Base-by-base conservation (phyloP, 2,797 vertebrate species). In the Tauraco hartlaubi region DNA sequence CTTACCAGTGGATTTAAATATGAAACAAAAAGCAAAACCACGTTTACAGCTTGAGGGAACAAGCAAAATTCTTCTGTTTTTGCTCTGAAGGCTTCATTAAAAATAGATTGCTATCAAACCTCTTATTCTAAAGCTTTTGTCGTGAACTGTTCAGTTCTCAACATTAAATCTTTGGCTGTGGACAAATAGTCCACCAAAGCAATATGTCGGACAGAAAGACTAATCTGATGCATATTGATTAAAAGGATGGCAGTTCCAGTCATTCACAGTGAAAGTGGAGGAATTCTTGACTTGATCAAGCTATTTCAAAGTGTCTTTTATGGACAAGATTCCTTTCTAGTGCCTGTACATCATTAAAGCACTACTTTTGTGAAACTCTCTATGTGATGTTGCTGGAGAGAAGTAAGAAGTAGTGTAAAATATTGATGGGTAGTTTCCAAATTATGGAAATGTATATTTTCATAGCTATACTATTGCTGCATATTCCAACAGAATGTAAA, bases 361-460 rank as follows among this genome's bases (percentile, higher is more conserved):
- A 28, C 37, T 85, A 11, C 44, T 80, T 43, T 3, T 73, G 39
- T 82, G 62, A 80, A 90, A 72, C 16, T 46, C 12, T 62, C 9
- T n/a, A 9, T 59, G n/a, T 25, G 23, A 9, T 46, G 18, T 71
- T 93, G 43, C 41, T 75, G n/a, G 41, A 73, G 35, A 85, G 26
- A 83, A 56, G 29, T 46, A 87, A 69, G 31, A 79, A 87, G 39
- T 25, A 37, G 25, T 8, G 22, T 90, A 87, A 64, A 79, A 84
- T 66, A 59, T 21, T 35, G 26, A 64, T 66, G 61, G 64, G 75
- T 93, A 43, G 59, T 75, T 96, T 85, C 76, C 85, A 59, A 64
- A n/a, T 72, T 80, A 88, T 88, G 58, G 41, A 85, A 95, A 79
- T 58, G 29, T 74, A 13, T 94, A 19, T 85, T 88, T 87, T 87